Evolutionary conservation across 2,113 vertebrate genomes (phyloP), one percentile per base, ranked within the genome.

Genomic region (Bostrychus sinensis): DNA sequence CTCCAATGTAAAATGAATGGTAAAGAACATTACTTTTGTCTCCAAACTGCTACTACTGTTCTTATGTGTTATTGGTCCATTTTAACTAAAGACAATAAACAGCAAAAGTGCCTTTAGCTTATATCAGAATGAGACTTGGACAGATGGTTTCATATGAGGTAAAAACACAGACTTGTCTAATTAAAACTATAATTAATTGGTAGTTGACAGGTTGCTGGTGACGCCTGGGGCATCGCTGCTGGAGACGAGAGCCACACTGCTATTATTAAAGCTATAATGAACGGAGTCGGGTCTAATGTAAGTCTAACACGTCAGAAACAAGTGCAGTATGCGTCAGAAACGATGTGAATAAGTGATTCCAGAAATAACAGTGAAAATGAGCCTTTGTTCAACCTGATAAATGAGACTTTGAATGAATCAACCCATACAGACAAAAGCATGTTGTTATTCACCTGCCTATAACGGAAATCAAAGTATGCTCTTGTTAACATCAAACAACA

Each of bases 121-220:
- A 14, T 23, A 38, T 65, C 54, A 70, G 39, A 42, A 28, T 62
- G 30, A 9, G 30, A 64, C 66, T 56, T 42, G 50, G 63, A 68
- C 88, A 90, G 86, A 89, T 88, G 86, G 78, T 74, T 46, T 62
- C 60, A 77, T 81, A 68, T 46, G 38, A 70, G 62, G 65, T 78
- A 70, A 82, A 72, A 61, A 45, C 53, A 45, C 34, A 74, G 61
- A 65, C 60, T 72, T 66, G 68, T 56, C 61, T 86, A 86, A 91
- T 91, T 79, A 86, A 81, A 77, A 65, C 72, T 68, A 30, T 51
- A 72, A 89, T 88, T 84, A 89, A 80, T 86, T 85, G 62, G 72
- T 60, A 26, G 70, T 66, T 75, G 73, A 81, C 81, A 79, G 81
- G 81, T 69, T 84, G 78, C 54, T 80, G 53, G 30, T 36, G 61